Evolutionary conservation across 2,113 vertebrate genomes (phyloP), one percentile per base, ranked within the genome.

Genomic region (Phylloscopus trochiloides): DNA sequence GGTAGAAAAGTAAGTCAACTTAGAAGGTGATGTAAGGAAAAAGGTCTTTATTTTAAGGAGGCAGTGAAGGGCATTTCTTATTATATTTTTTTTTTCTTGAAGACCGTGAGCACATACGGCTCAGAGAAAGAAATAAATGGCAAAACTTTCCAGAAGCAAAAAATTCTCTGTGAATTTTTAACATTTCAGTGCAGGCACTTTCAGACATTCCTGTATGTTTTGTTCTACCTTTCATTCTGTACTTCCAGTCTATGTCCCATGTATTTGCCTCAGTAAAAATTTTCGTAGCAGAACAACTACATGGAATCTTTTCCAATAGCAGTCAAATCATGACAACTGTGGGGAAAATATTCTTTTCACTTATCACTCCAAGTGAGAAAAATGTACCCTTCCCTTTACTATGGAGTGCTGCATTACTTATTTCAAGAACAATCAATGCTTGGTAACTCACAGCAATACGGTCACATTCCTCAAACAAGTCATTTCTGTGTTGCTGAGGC

Each of bases 81-180:
- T 36, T 36, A 25, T 8, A 42, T 8, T 15, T 43, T 20, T 34
- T 31, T 66, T 57, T 66, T 9, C 17, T 43, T 21, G 7, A 76
- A 36, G 32, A 10, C 3, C 29, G 59, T 36, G 26, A 26, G 26
- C 1, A 36, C 7, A 12, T 76, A 21, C 0, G 0, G 14, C 32
- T 76, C 36, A 50, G 51, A 67, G 36, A 51, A 38, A 86, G 45
- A 76, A 67, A 76, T 19, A 59, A 58, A 76, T 59, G 7, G 8
- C 21, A 51, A 67, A 76, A 51, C 14, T 43, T 67, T 43, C 52
- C 32, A 32, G 32, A 68, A 59, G 17, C 52, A 68, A 76, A 12
- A 43, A 43, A 51, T 67, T 32, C 10, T 34, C 36, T 26, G 3
- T 58, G 83, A 67, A 36, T 59, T 67, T 42, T 76, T 38, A 76